phyloP scores from a whole-genome alignment of 1,140 invertebrate species.

The Pinna nobilis region DNA sequence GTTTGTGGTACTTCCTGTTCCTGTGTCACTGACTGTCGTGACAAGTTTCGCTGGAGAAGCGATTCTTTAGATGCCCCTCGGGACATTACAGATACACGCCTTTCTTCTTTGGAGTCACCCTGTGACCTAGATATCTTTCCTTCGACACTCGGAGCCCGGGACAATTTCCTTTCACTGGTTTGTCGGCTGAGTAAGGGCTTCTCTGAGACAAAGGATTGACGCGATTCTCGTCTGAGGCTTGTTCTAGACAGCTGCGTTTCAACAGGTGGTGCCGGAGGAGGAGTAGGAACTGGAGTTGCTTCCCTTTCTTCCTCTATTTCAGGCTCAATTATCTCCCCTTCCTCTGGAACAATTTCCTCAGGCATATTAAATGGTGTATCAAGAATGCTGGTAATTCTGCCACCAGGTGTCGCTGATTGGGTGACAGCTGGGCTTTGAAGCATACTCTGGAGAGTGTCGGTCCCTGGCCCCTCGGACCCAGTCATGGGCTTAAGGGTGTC shows the following conservation, averaged over 20 bases:
- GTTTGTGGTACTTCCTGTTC: not conserved
- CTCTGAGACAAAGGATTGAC: not conserved
- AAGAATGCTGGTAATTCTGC: constrained; percentile 9
- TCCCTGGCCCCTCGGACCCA: not conserved
- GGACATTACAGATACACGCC: not conserved
- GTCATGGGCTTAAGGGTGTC: not conserved
- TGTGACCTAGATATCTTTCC: not conserved
- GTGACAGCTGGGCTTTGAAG: constrained; percentile 5
- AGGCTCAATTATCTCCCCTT: not conserved
- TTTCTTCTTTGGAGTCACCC: not conserved
- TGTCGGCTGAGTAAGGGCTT: too few relatives aligned
- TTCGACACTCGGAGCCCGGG: not conserved
- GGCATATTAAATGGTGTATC: constrained; percentile 3
- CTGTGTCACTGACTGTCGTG: constrained; percentile 2
- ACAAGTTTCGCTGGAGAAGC: not conserved
- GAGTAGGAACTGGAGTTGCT: not conserved
- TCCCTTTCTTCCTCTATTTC: constrained; percentile 12
- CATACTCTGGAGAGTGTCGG: not conserved
- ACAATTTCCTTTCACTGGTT: not conserved
- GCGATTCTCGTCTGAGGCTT: not conserved
- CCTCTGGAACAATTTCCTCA: not conserved
- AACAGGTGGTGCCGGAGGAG: not conserved
- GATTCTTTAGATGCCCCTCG: not conserved
- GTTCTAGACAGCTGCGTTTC: not conserved
- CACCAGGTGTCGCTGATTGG: constrained; percentile 1